Evolutionary conservation across 2,888 invertebrate species (phyloP).

Genomic region (Abrostola tripartita): DNA sequence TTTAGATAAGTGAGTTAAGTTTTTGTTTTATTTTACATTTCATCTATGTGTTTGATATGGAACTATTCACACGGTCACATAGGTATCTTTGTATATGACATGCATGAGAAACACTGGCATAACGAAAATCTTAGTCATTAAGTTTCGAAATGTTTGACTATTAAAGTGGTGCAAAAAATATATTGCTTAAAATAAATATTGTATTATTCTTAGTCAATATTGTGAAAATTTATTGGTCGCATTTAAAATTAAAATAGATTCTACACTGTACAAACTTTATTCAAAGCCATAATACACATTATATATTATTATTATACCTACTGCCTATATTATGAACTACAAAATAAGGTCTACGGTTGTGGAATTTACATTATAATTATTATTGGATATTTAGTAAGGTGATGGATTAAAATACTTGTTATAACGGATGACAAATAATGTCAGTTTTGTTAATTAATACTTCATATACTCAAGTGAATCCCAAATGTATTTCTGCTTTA

Average conservation of each 20-base stretch:
- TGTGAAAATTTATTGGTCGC: neutral
- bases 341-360: constrained; percentile 22
- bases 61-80: no score
- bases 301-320: constrained; percentile 13
- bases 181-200: neutral
- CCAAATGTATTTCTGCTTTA: constrained; percentile 38
- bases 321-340: constrained; percentile 26
- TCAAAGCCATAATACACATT: constrained; percentile 28
- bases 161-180: neutral
- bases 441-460: constrained; percentile 24
- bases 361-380: constrained; percentile 20
- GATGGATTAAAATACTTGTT: constrained; percentile 19
- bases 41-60: no score
- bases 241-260: constrained; percentile 14
- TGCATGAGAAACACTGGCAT: no score
- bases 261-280: constrained; percentile 43
- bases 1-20: no score
- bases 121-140: no score
- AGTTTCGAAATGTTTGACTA: no score
- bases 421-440: constrained; percentile 9
- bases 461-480: constrained; percentile 29
- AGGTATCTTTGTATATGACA: no score
- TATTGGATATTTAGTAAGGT: constrained; percentile 9
- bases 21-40: no score
- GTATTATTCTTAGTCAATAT: neutral